Evolutionary conservation across 2,888 invertebrate genomes (phyloP), one percentile per base, ranked within the genome.

Genomic region (Criorhina ranunculi): DNA sequence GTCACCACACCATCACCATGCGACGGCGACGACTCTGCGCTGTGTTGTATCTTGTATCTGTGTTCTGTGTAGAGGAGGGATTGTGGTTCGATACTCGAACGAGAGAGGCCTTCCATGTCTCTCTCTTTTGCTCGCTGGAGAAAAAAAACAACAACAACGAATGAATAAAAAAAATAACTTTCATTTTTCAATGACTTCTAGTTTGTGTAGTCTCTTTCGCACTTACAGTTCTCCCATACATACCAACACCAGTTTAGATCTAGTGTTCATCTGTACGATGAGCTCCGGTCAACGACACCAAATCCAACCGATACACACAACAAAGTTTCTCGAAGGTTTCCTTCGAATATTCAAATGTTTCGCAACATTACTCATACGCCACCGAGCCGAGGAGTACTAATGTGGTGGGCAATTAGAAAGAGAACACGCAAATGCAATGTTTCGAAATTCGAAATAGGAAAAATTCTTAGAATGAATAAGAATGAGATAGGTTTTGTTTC

Each of bases 101-200:
- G 19, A 44, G 44, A 67, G 46, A 77, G 51, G 24, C 24, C 24
- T 3, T 24, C 24, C n/a, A 4, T 24, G 4, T 4, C 1, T 53
- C 17, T 0, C 40, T 46, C 19, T 24, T 31, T 33, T 5, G 19
- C 33, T 77, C 70, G 37, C 55, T 46, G 15, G 19, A 31, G 17
- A n/a, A 59, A 37, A 66, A 44, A 12, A 75, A 46, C 49, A 19
- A 59, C 15, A 51, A 24, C 24, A 24, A 24, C 24, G 24, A 24
- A 1, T 49, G 11, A 67, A 55, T 17, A 57, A 69, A 86, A 55
- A 86, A 76, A 90, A 89, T 88, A 90, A 91, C 91, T 91, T 91
- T 91, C 92, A 90, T 92, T 91, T 90, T 91, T 91, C 91, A 91
- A 91, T 91, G 92, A 90, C 91, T 90, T 88, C 88, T 88, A 90